Conservation (phyloP, 2,113 vertebrate species). For the Vicugna pacos region DNA sequence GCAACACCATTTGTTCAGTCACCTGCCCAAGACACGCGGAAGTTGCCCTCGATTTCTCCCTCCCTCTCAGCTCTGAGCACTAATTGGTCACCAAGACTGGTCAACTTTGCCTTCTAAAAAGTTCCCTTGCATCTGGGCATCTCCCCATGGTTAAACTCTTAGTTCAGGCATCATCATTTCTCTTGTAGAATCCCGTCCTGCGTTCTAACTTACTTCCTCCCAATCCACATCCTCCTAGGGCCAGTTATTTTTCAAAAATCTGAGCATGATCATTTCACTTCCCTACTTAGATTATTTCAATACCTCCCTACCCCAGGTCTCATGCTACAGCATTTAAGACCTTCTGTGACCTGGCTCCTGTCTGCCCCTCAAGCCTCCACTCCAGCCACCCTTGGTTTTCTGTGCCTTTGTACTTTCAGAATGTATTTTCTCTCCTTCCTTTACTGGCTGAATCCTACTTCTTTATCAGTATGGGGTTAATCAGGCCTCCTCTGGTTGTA, state of each 20-base stretch:
- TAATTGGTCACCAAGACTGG: background rate
- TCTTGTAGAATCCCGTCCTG: background rate
- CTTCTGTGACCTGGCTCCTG: background rate
- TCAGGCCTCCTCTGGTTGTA: background rate
- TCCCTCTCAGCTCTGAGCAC: background rate
- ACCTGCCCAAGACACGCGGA: background rate
- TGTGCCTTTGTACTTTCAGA: background rate
- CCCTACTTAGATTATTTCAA: background rate
- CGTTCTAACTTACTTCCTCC: background rate
- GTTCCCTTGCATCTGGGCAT: background rate
- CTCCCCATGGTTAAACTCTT: background rate
- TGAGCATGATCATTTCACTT: background rate
- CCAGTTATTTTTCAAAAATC: background rate
- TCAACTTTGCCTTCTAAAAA: background rate
- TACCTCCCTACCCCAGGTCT: rapidly evolving
- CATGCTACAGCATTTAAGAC: background rate
- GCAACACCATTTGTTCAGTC: background rate
- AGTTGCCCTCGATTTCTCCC: background rate
- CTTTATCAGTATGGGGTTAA: background rate
- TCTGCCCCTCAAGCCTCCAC: rapidly evolving
- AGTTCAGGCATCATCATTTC: background rate
- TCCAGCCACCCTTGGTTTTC: background rate
- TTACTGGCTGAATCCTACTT: background rate
- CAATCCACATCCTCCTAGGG: background rate
- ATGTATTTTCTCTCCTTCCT: background rate